Percentiles rank a stretch among this genome's conserved stretches.
Conservation (phyloP, 2,888 invertebrate genomes). For the Osmoderma eremita region DNA sequence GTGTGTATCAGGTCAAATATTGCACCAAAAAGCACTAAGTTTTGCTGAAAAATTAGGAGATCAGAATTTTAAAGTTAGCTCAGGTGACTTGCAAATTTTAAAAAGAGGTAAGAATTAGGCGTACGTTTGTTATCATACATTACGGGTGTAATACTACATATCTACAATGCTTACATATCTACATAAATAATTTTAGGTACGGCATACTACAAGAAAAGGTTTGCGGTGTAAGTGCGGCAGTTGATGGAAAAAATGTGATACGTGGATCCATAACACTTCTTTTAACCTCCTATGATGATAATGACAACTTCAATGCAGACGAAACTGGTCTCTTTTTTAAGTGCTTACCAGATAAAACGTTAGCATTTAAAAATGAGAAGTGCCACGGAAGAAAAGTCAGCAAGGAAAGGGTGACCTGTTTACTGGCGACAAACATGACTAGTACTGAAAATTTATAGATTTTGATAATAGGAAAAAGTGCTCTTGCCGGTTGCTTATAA, state of each 20-base stretch:
- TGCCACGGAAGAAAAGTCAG: not conserved
- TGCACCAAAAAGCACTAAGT: slow-evolving; percentile 18
- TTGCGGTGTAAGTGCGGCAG: slow-evolving; percentile 2
- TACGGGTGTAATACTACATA: not conserved
- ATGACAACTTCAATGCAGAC: not conserved
- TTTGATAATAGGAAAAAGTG: not conserved
- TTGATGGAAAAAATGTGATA: slow-evolving; percentile 11
- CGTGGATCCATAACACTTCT: slow-evolving; percentile 7
- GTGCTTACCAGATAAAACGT: slow-evolving; percentile 2
- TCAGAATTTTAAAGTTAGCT: no score
- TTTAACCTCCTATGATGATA: slow-evolving; percentile 6
- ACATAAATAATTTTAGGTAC: not conserved
- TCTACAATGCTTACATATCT: not conserved
- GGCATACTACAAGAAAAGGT: not conserved
- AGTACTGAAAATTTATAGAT: not conserved
- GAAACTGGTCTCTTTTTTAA: not conserved
- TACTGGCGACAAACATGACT: slow-evolving; percentile 3
- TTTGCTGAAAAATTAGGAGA: slow-evolving; percentile 15
- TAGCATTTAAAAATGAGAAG: slow-evolving; percentile 14
- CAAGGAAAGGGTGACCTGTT: not conserved
- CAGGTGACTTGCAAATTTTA: not conserved
- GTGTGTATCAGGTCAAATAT: slow-evolving; percentile 9
- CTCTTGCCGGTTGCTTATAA: slow-evolving; percentile 7
- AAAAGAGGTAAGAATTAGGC: not conserved
- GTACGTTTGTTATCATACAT: not conserved